A percentile compares a stretch with the other conserved stretches of the same genome.
These are phyloP conservation scores for Xestia c-nigrum DNA, from an alignment of 2,888 invertebrate genomes.

Conservation along the genomic window DNA sequence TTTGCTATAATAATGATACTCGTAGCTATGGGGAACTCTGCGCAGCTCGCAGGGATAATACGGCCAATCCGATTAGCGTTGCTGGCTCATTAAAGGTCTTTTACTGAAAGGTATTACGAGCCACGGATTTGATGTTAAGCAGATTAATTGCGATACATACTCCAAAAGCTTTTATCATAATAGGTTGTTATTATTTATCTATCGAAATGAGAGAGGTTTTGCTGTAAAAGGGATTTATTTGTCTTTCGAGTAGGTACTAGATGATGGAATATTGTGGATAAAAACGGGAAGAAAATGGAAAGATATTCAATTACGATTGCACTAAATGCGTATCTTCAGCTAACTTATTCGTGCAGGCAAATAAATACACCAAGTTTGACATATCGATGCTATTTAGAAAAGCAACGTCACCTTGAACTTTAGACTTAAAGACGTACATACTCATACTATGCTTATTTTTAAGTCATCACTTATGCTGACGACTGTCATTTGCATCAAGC, in stretches of 20 bases:
- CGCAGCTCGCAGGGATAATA: constrained; percentile 3
- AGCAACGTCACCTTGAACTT: no score
- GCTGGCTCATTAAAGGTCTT: constrained; percentile 34
- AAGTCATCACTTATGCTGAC: no score
- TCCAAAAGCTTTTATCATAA: not conserved
- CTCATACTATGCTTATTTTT: not conserved
- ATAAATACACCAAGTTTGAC: no score
- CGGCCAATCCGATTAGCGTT: constrained; percentile 34
- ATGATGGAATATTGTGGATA: not conserved
- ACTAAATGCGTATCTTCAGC: not conserved
- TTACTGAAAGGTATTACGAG: constrained; percentile 13
- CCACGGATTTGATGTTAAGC: constrained; percentile 11
- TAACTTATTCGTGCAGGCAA: no score
- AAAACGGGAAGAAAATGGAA: not conserved
- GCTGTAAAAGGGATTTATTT: not conserved
- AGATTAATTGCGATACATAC: constrained; percentile 27
- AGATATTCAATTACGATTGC: not conserved
- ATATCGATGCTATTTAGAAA: no score
- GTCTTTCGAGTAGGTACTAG: not conserved
- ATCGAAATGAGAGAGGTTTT: not conserved
- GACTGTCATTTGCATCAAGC: not conserved
- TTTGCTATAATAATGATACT: not conserved
- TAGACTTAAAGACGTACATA: no score
- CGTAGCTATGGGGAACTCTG: not conserved
- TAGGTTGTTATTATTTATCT: not conserved